These are phyloP conservation scores for Andrena hattorfiana DNA, from an alignment of 2,888 invertebrate genomes.

Conservation along the genomic window DNA sequence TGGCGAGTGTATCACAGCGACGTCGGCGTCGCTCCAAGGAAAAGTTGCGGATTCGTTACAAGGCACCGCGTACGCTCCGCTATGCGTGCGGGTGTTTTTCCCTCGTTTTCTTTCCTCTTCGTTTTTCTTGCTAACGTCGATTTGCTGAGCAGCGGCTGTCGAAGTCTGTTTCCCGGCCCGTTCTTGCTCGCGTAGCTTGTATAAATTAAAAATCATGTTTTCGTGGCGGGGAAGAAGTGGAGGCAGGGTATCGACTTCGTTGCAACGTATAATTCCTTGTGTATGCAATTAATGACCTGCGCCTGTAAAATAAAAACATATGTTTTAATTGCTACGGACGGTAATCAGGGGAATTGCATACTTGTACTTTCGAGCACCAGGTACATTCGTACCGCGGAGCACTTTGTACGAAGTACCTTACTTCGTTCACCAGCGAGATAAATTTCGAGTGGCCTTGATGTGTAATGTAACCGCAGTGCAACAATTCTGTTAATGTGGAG, in stretches of 20 bases:
- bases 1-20: slow-evolving; percentile 17
- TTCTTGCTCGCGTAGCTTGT: slow-evolving; percentile 13
- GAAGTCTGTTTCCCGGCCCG: slow-evolving; percentile 2
- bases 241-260: slow-evolving; percentile 27
- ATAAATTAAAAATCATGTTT: slow-evolving; percentile 43
- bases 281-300: slow-evolving; percentile 26
- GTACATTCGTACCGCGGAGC: slow-evolving; percentile 4
- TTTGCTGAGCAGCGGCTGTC: slow-evolving; percentile 6
- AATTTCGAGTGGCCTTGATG: slow-evolving; percentile 19
- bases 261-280: slow-evolving; percentile 34
- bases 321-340: slow-evolving; percentile 22
- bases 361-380: slow-evolving; percentile 9
- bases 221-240: slow-evolving; percentile 19
- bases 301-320: slow-evolving; percentile 27
- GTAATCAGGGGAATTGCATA: slow-evolving; percentile 43
- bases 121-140: background rate
- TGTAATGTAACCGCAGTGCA: background rate
- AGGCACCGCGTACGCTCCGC: background rate
- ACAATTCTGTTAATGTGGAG: slow-evolving; percentile 3
- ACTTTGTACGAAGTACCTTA: background rate
- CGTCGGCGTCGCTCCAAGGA: background rate
- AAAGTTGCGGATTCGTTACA: background rate
- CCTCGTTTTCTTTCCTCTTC: slow-evolving; percentile 9
- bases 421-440: slow-evolving; percentile 22
- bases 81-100: background rate